These are phyloP conservation scores for Leptinotarsa juncta DNA, from an alignment of 2,888 invertebrate species.

Conservation along the genomic window DNA sequence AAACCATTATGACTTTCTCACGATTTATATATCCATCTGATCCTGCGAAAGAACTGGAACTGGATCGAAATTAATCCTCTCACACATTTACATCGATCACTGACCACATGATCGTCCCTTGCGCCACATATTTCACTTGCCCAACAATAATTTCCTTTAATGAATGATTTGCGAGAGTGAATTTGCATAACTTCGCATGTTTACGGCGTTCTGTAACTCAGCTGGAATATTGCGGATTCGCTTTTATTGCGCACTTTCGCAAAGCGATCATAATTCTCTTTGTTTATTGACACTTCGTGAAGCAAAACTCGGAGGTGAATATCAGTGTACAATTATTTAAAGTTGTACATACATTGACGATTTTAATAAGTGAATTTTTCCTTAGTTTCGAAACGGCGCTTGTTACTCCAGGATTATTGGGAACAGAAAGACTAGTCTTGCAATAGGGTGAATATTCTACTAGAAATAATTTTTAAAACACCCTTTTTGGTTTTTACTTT, in stretches of 20 bases:
- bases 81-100: not conserved
- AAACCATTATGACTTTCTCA: not conserved
- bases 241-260: conserved; percentile 10
- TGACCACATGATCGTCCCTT: not conserved
- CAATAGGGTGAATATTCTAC: too few species aligned
- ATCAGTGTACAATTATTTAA: not conserved
- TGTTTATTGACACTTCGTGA: conserved; percentile 14
- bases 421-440: too few species aligned
- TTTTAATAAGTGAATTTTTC: not conserved
- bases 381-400: not conserved
- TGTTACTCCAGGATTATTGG: not conserved
- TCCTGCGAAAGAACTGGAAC: not conserved
- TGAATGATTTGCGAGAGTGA: conserved; percentile 6
- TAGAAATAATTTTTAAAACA: too few species aligned
- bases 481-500: too few species aligned
- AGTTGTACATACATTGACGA: not conserved
- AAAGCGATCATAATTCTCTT: conserved; percentile 9
- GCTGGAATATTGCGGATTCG: conserved; percentile 7
- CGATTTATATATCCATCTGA: not conserved
- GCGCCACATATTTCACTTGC: not conserved
- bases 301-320: not conserved
- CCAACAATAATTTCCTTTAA: conserved; percentile 3
- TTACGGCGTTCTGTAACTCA: conserved; percentile 4
- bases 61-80: not conserved
- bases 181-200: conserved; percentile 14